Base-by-base conservation (phyloP, 2,113 vertebrate species). In the Platichthys flesus region DNA sequence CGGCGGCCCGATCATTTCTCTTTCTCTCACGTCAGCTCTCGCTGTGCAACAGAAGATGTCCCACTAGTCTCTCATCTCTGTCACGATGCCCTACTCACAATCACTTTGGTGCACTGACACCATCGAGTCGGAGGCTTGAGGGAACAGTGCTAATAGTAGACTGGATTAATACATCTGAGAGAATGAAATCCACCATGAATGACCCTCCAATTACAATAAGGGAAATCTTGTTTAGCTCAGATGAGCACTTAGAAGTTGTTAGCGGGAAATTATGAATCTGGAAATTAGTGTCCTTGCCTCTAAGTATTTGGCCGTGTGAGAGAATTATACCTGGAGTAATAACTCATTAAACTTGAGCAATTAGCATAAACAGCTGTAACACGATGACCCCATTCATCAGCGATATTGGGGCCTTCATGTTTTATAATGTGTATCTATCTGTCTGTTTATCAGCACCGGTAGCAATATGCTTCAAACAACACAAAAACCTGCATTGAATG, bases 361-460 rank as follows among this genome's bases (percentile, higher is more conserved):
- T 94, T 93, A 92, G 91, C 88, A 91, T 79, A 84, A 90, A 88
- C 91, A 92, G 88, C 90, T 90, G 89, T 91, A 91, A 89, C 88
- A 89, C 83, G 71, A 87, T 94, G 90, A 93, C 91, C 90, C 90
- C 85, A 90, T 93, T 93, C 84, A 90, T 94, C 89, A 92, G 88
- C 82, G 67, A 87, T 91, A 89, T 91, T 86, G 71, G 67, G 67
- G 86, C 74, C 71, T 75, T 71, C 67, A 57, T 79, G 76, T 89
- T 90, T 88, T 78, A 88, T 88, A 89, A 71, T 73, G 23, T 73
- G 28, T 71, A 51, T 74, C 40, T 82, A 55, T 89, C 68, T 71
- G 58, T 79, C 83, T 49, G 67, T 88, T 81, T 78, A 76, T 79
- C 58, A 64, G 64, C 56, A 60, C 42, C 63, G 37, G 49, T 3